These are phyloP conservation scores for Leptopilina myrica DNA, from an alignment of 2,888 invertebrate genomes.

Conservation along the genomic window DNA sequence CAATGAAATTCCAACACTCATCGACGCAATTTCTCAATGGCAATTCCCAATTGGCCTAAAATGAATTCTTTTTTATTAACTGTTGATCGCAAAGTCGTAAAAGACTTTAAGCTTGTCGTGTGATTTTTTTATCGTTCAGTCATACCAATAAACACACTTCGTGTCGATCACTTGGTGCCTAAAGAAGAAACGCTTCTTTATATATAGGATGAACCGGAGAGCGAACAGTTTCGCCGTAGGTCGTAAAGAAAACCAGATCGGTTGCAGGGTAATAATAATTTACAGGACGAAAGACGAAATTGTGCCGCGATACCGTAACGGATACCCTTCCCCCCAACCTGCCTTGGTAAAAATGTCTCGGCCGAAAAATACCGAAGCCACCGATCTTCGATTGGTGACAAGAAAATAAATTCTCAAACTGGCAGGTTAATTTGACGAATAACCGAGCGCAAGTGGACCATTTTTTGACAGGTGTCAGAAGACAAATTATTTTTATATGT, in stretches of 20 bases:
- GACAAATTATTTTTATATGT: conserved; percentile 10
- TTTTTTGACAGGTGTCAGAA: conserved; percentile 15
- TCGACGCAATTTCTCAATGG: background rate
- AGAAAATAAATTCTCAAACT: conserved; percentile 23
- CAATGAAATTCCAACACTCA: conserved; percentile 12
- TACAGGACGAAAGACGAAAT: conserved; percentile 36
- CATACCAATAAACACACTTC: conserved; percentile 26
- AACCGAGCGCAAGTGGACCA: background rate
- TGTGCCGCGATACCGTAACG: conserved; percentile 37
- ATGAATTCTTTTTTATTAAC: conserved; percentile 30
- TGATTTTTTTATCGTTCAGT: conserved; percentile 33
- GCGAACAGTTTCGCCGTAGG: conserved; percentile 23
- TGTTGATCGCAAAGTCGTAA: conserved; percentile 43
- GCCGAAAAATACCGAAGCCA: conserved; percentile 10
- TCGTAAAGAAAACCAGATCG: conserved; percentile 39
- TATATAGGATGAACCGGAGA: conserved; percentile 5
- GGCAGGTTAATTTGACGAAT: conserved; percentile 19
- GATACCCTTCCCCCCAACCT: background rate
- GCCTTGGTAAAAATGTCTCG: background rate
- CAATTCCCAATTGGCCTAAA: background rate
- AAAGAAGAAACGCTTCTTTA: conserved; percentile 11
- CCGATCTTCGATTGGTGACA: conserved; percentile 30
- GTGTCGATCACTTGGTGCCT: conserved; percentile 37
- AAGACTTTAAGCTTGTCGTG: conserved; percentile 39
- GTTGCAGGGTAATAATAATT: conserved; percentile 38